These are phyloP conservation scores for Hydrozoanthus tunicans DNA, from an alignment of 64 coral and sea anemone species.

Conservation along the genomic window DNA sequence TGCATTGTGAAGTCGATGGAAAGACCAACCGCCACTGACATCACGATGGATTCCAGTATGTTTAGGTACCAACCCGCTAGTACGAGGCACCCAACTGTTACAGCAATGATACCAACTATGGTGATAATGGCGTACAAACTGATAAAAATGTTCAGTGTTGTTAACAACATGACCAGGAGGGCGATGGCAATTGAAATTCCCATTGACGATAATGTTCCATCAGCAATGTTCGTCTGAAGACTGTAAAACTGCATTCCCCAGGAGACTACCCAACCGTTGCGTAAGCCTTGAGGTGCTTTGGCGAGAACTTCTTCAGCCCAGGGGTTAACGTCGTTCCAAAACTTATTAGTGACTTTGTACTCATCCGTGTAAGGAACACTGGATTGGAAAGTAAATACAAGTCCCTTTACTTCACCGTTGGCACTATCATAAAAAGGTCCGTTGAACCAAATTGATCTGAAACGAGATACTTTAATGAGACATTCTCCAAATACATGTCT, in stretches of 20 bases:
- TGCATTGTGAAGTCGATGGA: slow-evolving; percentile 98
- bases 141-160: slow-evolving; percentile 89
- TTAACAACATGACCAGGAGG: slow-evolving; percentile 84
- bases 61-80: slow-evolving; percentile 94
- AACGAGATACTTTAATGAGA: neutral
- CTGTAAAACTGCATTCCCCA: slow-evolving; percentile 62
- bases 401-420: slow-evolving; percentile 24
- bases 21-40: slow-evolving; percentile 91
- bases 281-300: slow-evolving; percentile 64
- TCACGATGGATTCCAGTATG: slow-evolving; percentile 94
- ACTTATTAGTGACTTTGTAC: slow-evolving; percentile 63
- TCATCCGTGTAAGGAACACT: slow-evolving; percentile 56
- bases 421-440: slow-evolving; percentile 38
- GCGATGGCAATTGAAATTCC: slow-evolving; percentile 87
- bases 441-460: neutral
- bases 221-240: slow-evolving; percentile 61
- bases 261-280: slow-evolving; percentile 68
- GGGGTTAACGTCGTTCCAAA: slow-evolving; percentile 67
- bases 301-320: slow-evolving; percentile 62
- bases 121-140: slow-evolving; percentile 96
- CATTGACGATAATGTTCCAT: slow-evolving; percentile 79
- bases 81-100: slow-evolving; percentile 85
- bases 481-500: slow-evolving; percentile 54
- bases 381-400: slow-evolving; percentile 21
- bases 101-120: slow-evolving; percentile 84